phyloP scores from a whole-genome alignment of 37 sponge, comb jelly and placozoan genomes.

The Cliona cf. orientalis region DNA sequence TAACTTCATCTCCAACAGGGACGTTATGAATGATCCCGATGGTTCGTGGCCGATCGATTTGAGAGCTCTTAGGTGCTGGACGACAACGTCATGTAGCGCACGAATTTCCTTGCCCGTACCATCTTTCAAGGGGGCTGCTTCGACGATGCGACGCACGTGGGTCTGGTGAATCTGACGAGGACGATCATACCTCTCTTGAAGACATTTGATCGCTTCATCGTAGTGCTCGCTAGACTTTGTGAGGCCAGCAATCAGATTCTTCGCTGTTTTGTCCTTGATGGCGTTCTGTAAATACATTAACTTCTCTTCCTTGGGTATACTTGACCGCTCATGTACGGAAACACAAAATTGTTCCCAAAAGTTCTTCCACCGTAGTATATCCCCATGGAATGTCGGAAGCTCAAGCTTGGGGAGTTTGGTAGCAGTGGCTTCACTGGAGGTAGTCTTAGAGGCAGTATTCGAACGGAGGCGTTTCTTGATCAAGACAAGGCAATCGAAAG shows the following conservation, averaged over 20 bases:
- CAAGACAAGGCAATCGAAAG: neutral
- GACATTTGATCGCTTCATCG: slow-evolving; percentile 35
- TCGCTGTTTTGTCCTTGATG: slow-evolving; percentile 39
- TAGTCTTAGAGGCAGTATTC: neutral
- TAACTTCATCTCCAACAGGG: slow-evolving; percentile 43
- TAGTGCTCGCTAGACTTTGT: slow-evolving; percentile 43
- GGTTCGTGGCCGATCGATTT: slow-evolving; percentile 33
- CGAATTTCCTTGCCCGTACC: slow-evolving; percentile 39
- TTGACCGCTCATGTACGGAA: slow-evolving; percentile 40
- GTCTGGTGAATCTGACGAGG: slow-evolving; percentile 42
- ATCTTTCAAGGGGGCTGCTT: slow-evolving; percentile 29
- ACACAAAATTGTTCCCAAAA: slow-evolving; percentile 54
- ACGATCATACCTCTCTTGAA: slow-evolving; percentile 31
- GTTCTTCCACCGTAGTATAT: slow-evolving; percentile 38
- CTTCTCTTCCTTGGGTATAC: slow-evolving; percentile 32
- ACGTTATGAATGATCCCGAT: slow-evolving; percentile 34
- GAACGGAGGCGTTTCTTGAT: slow-evolving; percentile 17
- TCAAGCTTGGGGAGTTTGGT: slow-evolving; percentile 55
- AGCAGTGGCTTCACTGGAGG: neutral
- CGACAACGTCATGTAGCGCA: slow-evolving; percentile 32
- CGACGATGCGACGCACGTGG: slow-evolving; percentile 28
- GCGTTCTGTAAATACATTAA: slow-evolving; percentile 39
- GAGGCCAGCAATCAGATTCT: slow-evolving; percentile 42
- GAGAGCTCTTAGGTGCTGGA: slow-evolving; percentile 34
- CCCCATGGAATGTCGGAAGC: slow-evolving; percentile 40